These are phyloP conservation scores for Sitta carolinensis DNA, from an alignment of 2,797 vertebrate genomes.

Conservation along the genomic window DNA sequence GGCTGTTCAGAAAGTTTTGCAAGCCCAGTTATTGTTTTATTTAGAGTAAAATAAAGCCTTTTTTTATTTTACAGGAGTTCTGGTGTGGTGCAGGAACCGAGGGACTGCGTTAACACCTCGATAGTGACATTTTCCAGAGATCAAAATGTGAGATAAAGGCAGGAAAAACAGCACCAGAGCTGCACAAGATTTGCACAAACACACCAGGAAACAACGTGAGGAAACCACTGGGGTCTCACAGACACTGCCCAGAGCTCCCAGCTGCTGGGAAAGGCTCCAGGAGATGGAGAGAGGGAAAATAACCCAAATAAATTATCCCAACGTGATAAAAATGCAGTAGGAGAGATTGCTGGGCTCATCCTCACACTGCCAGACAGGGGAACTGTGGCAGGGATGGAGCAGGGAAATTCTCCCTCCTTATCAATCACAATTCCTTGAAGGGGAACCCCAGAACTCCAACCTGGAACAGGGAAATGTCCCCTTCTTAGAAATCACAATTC, in stretches of 20 bases:
- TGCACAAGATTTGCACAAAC: background rate
- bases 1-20: background rate
- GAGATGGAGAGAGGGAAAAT: background rate
- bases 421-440: too few relatives aligned
- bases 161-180: background rate
- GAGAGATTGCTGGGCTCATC: background rate
- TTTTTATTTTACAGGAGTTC: background rate
- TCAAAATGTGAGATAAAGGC: accelerated
- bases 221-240: accelerated
- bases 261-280: background rate
- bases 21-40: background rate
- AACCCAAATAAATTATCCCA: background rate
- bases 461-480: too few relatives aligned
- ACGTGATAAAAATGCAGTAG: accelerated
- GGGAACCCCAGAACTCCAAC: too few relatives aligned
- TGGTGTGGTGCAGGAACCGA: background rate
- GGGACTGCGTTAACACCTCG: background rate
- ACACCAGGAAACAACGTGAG: accelerated
- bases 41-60: background rate
- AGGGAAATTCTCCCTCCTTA: background rate
- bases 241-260: background rate
- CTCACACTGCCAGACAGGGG: background rate
- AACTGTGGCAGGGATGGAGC: background rate
- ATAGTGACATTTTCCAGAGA: background rate
- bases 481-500: too few relatives aligned